Evolutionary conservation across 2,113 vertebrate species (phyloP).

Genomic region (Holacanthus passer): DNA sequence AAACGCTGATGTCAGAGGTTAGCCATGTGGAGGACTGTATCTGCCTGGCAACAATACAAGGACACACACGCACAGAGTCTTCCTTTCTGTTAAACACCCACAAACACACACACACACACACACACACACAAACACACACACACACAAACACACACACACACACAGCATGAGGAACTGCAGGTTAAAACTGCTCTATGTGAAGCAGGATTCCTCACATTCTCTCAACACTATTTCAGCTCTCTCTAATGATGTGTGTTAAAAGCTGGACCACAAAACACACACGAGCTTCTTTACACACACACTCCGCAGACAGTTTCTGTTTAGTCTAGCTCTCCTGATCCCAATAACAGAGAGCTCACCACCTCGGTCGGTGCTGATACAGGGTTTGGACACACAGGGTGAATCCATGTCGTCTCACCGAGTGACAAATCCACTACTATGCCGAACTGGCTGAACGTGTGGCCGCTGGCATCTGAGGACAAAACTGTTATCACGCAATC

Average conservation of each 20-base stretch:
- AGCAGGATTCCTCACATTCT: conserved; percentile 55
- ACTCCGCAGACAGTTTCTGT: neutral
- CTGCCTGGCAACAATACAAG: conserved; percentile 81
- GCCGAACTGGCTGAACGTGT: conserved; percentile 7
- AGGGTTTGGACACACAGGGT: conserved; percentile 46
- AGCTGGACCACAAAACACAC: neutral
- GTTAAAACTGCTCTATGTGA: conserved; percentile 36
- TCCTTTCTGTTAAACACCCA: conserved; percentile 4
- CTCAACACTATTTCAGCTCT: conserved; percentile 51
- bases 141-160: conserved; percentile 21
- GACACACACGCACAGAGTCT: conserved; percentile 36
- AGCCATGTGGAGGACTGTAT: conserved; percentile 76
- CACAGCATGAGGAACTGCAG: conserved; percentile 60
- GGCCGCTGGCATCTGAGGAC: conserved; percentile 8
- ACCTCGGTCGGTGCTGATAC: conserved; percentile 41
- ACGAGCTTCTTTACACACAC: neutral
- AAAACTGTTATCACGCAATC: neutral
- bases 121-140: conserved; percentile 27
- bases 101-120: conserved; percentile 43
- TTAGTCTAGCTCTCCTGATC: conserved; percentile 22
- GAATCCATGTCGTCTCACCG: conserved; percentile 49
- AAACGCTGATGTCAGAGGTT: conserved; percentile 82
- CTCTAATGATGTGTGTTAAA: neutral
- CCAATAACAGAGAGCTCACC: conserved; percentile 3
- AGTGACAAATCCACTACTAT: conserved; percentile 53